phyloP scores from a whole-genome alignment of 2,888 invertebrate genomes.

The Machimus atricapillus region DNA sequence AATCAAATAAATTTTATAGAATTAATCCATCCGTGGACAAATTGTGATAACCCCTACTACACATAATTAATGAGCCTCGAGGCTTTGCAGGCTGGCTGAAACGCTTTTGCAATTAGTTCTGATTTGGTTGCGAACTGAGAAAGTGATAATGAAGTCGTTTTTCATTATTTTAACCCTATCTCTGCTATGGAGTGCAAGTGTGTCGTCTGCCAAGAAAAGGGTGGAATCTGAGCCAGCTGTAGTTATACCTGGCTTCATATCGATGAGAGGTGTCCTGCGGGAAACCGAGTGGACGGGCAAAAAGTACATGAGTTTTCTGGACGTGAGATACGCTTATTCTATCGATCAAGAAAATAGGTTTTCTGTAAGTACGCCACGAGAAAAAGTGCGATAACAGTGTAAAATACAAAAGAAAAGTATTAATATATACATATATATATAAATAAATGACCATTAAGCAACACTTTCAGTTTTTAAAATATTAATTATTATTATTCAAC shows the following conservation, averaged over 20 bases:
- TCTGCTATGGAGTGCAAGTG: background rate
- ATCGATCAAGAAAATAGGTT: constrained; percentile 25
- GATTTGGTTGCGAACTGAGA: background rate
- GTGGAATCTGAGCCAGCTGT: background rate
- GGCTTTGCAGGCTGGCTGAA: background rate
- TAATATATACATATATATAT: no score
- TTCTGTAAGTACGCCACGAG: constrained; percentile 17
- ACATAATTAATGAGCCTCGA: background rate
- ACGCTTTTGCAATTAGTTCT: background rate
- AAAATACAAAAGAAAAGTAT: background rate
- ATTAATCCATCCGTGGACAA: background rate
- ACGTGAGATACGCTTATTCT: constrained; percentile 46
- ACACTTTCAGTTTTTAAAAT: no score
- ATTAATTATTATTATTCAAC: no score
- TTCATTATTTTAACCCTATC: background rate
- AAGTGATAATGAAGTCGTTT: background rate
- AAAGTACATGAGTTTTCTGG: constrained; percentile 43
- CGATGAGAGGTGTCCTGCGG: constrained; percentile 31
- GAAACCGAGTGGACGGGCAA: constrained; percentile 44
- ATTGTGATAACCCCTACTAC: background rate
- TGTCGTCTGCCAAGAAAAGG: background rate
- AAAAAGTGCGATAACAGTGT: background rate
- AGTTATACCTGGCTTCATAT: constrained; percentile 34
- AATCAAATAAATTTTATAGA: background rate
- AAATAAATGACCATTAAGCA: no score